Evolutionary conservation across 37 sponge, comb jelly and placozoan species (phyloP).

Genomic region (Aphrocallistes beatrix): DNA sequence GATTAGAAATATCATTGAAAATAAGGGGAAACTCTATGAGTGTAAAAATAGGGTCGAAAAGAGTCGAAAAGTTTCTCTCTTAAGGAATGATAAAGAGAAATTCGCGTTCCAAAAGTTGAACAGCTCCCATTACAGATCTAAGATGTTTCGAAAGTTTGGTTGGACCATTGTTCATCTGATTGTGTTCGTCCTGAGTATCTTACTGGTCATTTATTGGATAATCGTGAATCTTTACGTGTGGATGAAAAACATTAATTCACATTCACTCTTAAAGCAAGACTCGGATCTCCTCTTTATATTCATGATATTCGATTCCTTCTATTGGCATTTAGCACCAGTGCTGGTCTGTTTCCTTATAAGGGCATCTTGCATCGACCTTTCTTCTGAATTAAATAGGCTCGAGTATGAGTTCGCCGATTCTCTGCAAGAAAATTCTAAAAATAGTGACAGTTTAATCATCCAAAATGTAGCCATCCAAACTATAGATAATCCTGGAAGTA

Average conservation of each 20-base stretch:
- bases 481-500: neutral
- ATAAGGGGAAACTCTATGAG: neutral
- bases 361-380: neutral
- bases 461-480: no score
- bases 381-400: neutral
- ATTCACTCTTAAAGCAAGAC: neutral
- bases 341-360: neutral
- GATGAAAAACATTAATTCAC: neutral
- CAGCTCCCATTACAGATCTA: neutral
- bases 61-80: neutral
- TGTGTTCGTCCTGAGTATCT: neutral
- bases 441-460: no score
- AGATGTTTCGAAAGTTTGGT: neutral
- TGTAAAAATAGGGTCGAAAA: no score
- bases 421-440: no score
- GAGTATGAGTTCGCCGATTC: neutral
- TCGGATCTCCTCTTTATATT: neutral
- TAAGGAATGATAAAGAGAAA: neutral
- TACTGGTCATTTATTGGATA: neutral
- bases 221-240: neutral
- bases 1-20: neutral
- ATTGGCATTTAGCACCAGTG: neutral
- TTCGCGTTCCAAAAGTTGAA: neutral
- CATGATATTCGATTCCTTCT: neutral
- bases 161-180: neutral